Conservation (phyloP, 2,888 invertebrate genomes). For the Agonum fuliginosum region DNA sequence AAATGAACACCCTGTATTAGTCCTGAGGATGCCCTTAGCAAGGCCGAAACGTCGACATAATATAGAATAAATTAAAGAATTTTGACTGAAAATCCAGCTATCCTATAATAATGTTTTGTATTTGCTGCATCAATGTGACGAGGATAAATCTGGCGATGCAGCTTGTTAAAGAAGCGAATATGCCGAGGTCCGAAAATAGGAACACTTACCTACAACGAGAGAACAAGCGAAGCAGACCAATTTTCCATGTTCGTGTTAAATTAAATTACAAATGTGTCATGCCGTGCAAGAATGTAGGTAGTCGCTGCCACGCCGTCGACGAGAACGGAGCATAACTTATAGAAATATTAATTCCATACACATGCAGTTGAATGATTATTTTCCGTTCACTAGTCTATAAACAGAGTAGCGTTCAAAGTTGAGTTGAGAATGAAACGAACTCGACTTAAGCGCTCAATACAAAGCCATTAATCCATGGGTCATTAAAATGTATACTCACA, state of each 20-base stretch:
- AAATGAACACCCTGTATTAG: too few relatives aligned
- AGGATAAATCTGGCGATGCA: too few relatives aligned
- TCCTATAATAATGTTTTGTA: too few relatives aligned
- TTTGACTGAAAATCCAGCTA: too few relatives aligned
- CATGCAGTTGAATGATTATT: constrained; percentile 44
- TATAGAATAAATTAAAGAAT: too few relatives aligned
- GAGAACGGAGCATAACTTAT: constrained; percentile 39
- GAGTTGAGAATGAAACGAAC: constrained; percentile 35
- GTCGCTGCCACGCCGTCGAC: not conserved
- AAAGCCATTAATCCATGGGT: constrained; percentile 34
- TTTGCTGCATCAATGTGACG: too few relatives aligned
- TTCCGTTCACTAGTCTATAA: constrained; percentile 21
- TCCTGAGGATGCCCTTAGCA: too few relatives aligned
- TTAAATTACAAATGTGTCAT: constrained; percentile 50
- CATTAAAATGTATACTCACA: constrained; percentile 47
- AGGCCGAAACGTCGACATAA: too few relatives aligned
- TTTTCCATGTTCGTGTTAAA: constrained; percentile 47
- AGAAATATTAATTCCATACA: constrained; percentile 41
- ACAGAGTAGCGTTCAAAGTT: not conserved
- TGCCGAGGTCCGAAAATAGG: constrained; percentile 2
- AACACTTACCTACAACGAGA: constrained; percentile 5
- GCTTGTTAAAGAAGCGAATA: too few relatives aligned
- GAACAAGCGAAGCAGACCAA: constrained; percentile 1
- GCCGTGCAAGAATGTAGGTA: constrained; percentile 32
- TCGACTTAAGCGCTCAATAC: constrained; percentile 42